Percentiles rank a stretch among this genome's conserved stretches.
phyloP scores from a whole-genome alignment of 92 coral and sea anemone species.

The Parazoanthus darwini region DNA sequence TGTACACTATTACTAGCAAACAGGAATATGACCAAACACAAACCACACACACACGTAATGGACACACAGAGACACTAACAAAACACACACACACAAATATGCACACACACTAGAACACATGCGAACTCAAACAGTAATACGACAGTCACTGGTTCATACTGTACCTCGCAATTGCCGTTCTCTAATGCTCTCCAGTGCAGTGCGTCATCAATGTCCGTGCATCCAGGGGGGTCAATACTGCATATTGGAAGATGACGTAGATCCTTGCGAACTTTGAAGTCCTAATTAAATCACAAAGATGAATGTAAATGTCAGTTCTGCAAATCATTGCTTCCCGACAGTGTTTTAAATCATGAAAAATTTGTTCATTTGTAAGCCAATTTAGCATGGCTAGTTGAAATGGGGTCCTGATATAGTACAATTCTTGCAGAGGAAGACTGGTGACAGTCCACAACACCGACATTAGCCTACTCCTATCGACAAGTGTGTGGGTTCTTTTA shows the following conservation, averaged over 20 bases:
- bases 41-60: background rate
- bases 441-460: too few species aligned
- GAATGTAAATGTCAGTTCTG: background rate
- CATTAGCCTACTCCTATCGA: too few species aligned
- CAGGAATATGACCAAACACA: background rate
- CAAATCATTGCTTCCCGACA: background rate
- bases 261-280: constrained; percentile 77
- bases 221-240: constrained; percentile 98
- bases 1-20: too few species aligned
- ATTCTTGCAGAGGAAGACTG: too few species aligned
- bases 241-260: constrained; percentile 86
- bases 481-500: too few species aligned
- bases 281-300: constrained; percentile 50
- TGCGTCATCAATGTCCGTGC: constrained; percentile 99
- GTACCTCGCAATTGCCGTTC: constrained; percentile 88
- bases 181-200: constrained; percentile 87
- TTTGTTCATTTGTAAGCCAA: too few species aligned
- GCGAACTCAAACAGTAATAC: background rate
- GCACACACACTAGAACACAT: background rate
- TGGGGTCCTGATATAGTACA: too few species aligned
- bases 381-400: too few species aligned
- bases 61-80: background rate
- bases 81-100: background rate
- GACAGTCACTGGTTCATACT: background rate
- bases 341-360: too few species aligned